Percentiles rank a stretch among this genome's conserved stretches.
Evolutionary conservation across 1,140 invertebrate species (phyloP).

Genomic region (Saccostrea cuccullata): DNA sequence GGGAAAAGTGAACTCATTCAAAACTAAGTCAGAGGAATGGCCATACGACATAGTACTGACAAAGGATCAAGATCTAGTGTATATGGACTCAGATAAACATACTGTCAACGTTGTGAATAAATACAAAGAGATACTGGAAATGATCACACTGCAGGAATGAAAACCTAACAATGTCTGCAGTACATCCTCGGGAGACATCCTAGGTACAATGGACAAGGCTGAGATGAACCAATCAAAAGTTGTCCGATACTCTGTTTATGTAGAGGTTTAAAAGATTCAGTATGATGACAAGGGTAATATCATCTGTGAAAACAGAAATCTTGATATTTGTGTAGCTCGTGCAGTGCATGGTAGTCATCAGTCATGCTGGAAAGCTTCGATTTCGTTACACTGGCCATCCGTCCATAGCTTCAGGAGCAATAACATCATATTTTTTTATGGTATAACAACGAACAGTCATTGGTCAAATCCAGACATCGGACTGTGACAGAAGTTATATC

Average conservation of each 20-base stretch:
- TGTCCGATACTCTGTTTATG: background rate
- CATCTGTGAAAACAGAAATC: slow-evolving; percentile 5
- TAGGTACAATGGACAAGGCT: background rate
- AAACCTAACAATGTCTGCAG: slow-evolving; percentile 1
- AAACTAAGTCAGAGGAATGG: background rate
- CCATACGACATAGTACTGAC: background rate
- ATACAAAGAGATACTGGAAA: background rate
- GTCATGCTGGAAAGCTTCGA: background rate
- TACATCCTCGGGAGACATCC: background rate
- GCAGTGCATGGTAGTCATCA: background rate
- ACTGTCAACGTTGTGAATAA: background rate
- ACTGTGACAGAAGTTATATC: background rate
- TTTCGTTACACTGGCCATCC: background rate
- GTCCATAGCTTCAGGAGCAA: background rate
- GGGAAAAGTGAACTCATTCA: background rate
- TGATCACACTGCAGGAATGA: background rate
- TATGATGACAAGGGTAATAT: background rate
- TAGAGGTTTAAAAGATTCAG: background rate
- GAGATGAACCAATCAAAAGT: background rate
- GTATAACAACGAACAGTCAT: background rate
- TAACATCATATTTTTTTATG: background rate
- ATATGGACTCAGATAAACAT: background rate
- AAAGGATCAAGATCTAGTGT: background rate
- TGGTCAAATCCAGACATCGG: background rate
- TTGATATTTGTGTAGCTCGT: background rate